A percentile compares a stretch with the other conserved stretches of the same genome.
These are phyloP conservation scores for Trissonchulus sp. DNA, from an alignment of 2,888 invertebrate genomes.

Conservation along the genomic window DNA sequence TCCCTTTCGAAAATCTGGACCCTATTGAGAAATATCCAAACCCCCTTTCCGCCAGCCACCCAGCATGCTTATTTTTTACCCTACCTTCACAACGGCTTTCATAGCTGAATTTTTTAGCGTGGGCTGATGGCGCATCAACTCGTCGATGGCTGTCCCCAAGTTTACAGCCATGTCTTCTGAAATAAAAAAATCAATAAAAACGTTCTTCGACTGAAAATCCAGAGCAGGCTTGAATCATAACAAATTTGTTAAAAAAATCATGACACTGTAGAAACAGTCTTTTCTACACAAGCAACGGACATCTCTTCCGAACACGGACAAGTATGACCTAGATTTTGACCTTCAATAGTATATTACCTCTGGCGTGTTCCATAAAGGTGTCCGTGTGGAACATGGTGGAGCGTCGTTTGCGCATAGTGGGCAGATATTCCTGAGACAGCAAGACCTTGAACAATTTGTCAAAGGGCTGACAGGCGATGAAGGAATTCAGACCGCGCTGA, in stretches of 20 bases:
- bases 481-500: conserved; percentile 69
- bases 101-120: conserved; percentile 71
- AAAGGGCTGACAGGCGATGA: conserved; percentile 72
- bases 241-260: no score
- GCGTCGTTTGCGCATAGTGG: conserved; percentile 79
- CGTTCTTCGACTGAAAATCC: no score
- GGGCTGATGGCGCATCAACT: conserved; percentile 79
- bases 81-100: conserved; percentile 71
- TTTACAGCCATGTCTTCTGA: conserved; percentile 71
- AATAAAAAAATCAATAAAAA: not conserved
- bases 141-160: conserved; percentile 79
- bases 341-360: no score
- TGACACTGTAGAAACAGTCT: no score
- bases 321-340: no score
- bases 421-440: conserved; percentile 72
- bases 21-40: not conserved
- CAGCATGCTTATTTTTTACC: conserved; percentile 50
- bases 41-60: not conserved
- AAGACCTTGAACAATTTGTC: conserved; percentile 71
- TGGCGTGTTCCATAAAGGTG: no score
- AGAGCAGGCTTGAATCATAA: no score
- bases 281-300: no score
- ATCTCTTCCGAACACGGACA: no score
- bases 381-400: no score
- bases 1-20: no score